Base-by-base conservation (phyloP, 2,797 vertebrate genomes). In the Capromys pilorides region DNA sequence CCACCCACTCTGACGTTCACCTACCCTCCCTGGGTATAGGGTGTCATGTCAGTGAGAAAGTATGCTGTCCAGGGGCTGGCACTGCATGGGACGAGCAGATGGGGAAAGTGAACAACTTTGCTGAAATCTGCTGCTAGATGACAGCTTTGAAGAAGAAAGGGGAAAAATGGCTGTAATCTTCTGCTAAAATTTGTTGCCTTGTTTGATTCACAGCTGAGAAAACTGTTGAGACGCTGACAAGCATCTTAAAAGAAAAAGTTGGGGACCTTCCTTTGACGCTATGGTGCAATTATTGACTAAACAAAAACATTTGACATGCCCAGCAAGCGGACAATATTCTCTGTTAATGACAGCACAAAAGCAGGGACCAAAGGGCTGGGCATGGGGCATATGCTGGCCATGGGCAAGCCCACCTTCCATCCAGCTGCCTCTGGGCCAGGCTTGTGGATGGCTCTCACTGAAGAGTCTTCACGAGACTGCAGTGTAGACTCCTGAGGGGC, bases 161-260 rank as follows among this genome's bases (percentile, higher is more conserved):
- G 75, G 66, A 31, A 66, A 85, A 93, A 92, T 51, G 94, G 94
- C 93, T 94, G 66, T 96, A 93, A 92, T 64, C 88, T 95, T 78
- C 90, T 62, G 36, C 95, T 85, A 77, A 93, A 93, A 86, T 71
- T 54, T 82, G 90, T 85, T 19, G 90, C 87, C 93, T 96, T 95
- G 82, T 97, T 91, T 90, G 90, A 94, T 93, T 96, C 78, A 4
- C 94, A 88, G 95, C 95, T 93, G 91, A 95, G 93, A 81, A 92
- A 88, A 87, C 88, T 81, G 91, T 45, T 66, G 92, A 96, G 95
- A 94, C 19, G 21, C 93, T 87, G 96, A 94, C 36, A 59, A 93
- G 95, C 92, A 87, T 91, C 92, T 96, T 94, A 81, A 85, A 97
- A 94, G 89, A 89, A 92, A 80, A 86, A 89, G 89, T 94, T 91